Conservation (phyloP, 53 echinoderm and acorn worm genomes). For the Mesocentrotus franciscanus region DNA sequence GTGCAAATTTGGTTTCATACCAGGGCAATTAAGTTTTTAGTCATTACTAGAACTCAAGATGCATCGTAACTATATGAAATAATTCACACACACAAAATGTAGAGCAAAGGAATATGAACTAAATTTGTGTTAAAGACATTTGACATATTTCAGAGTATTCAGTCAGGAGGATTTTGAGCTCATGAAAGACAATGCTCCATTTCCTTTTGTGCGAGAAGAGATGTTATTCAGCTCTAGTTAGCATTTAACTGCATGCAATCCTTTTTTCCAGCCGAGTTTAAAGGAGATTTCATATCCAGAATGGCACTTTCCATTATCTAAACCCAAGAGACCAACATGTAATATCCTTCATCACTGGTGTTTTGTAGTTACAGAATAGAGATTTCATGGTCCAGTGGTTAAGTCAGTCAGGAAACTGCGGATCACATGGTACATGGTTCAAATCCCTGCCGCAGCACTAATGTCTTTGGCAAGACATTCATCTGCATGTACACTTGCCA, state of each 20-base stretch:
- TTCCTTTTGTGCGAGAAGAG: neutral
- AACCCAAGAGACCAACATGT: no score
- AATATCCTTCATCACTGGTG: no score
- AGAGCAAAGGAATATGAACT: neutral
- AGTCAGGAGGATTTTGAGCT: neutral
- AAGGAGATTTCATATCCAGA: neutral
- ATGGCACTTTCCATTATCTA: no score
- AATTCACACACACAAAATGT: neutral
- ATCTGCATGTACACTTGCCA: no score
- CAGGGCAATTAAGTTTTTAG: neutral
- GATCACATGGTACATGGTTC: no score
- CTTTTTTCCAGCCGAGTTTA: neutral
- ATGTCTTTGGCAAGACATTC: no score
- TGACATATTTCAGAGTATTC: slow-evolving; percentile 13
- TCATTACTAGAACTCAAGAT: neutral
- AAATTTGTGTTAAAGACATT: neutral
- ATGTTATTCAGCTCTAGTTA: neutral
- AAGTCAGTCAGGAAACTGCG: no score
- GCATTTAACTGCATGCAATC: neutral
- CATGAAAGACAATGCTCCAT: neutral
- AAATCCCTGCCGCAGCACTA: no score
- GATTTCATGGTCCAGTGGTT: no score
- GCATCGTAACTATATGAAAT: no score
- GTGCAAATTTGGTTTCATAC: neutral
- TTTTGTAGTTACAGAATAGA: neutral